Base-by-base conservation (phyloP, 2,113 vertebrate genomes). In the Coregonus clupeaformis region DNA sequence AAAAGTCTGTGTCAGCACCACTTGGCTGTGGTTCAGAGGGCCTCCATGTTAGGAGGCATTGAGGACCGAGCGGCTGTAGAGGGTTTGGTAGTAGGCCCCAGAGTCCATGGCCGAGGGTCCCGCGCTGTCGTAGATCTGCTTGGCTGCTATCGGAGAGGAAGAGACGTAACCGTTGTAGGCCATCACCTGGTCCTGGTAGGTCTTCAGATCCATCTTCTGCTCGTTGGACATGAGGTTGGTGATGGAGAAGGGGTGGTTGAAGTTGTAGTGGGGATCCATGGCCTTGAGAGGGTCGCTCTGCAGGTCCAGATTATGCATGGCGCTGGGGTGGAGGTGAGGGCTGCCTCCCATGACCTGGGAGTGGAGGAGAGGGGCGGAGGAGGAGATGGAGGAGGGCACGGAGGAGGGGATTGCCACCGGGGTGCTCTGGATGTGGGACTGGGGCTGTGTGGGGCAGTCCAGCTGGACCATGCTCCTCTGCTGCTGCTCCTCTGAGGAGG, bases 191-290 rank as follows among this genome's bases (percentile, higher is more conserved):
- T 95, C 94, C 87, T 94, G 93, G 75, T 95, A 95, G 79, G 90
- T 92, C 88, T 95, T 95, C 59, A 94, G 90, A 87, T 95, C 94
- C 87, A 95, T 93, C 89, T 94, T 95, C 92, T 96, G 95, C 89
- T 96, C 95, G 0, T 94, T 94, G 82, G 93, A 96, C 95, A 97
- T 94, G 84, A 96, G 91, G 81, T 96, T 97, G 86, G 94, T 96
- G 87, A 96, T 97, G 86, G 96, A 96, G 90, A 97, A 97, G 0
- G 96, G 96, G 75, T 97, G 96, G 86, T 96, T 96, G 90, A 97
- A 96, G 90, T 96, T 96, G 89, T 96, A 97, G 79, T 96, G 94
- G 0, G 93, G 94, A 63, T 96, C 95, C 85, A 96, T 88, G 63
- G 93, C 92, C 91, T 96, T 97, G 73, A 96, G 92, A 18, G 94